These are phyloP conservation scores for Chlorocebus sabaeus DNA, from an alignment of 2,113 vertebrate genomes.

Conservation along the genomic window DNA sequence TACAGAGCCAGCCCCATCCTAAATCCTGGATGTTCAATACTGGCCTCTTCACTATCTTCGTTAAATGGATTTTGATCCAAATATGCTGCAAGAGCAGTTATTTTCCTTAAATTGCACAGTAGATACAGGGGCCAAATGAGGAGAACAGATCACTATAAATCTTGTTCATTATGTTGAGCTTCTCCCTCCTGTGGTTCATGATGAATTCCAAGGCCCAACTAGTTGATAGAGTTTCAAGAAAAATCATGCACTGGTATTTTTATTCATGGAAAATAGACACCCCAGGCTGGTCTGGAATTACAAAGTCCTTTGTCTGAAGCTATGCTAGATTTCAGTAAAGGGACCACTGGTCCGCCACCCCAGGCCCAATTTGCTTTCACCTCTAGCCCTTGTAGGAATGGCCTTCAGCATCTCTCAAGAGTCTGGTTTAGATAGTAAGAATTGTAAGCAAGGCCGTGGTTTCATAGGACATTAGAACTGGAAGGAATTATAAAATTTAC, in stretches of 20 bases:
- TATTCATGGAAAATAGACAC: slow-evolving; percentile 49
- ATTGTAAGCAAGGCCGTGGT: not conserved
- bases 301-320: not conserved
- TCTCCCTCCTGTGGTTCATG: not conserved
- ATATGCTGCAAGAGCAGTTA: not conserved
- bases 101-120: slow-evolving; percentile 21
- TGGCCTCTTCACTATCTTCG: not conserved
- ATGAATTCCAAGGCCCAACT: slow-evolving; percentile 19
- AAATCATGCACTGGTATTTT: slow-evolving; percentile 16
- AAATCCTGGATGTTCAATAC: not conserved
- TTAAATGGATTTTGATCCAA: not conserved
- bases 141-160: not conserved
- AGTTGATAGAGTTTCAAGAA: not conserved
- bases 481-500: not conserved
- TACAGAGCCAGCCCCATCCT: not conserved
- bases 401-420: not conserved
- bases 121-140: not conserved
- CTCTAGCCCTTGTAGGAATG: not conserved
- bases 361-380: not conserved
- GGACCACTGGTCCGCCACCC: not conserved
- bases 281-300: not conserved
- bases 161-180: not conserved
- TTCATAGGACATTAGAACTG: not conserved
- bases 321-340: not conserved
- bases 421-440: not conserved